Base-by-base conservation (phyloP, 23 tunicate species). In the Styela plicata region DNA sequence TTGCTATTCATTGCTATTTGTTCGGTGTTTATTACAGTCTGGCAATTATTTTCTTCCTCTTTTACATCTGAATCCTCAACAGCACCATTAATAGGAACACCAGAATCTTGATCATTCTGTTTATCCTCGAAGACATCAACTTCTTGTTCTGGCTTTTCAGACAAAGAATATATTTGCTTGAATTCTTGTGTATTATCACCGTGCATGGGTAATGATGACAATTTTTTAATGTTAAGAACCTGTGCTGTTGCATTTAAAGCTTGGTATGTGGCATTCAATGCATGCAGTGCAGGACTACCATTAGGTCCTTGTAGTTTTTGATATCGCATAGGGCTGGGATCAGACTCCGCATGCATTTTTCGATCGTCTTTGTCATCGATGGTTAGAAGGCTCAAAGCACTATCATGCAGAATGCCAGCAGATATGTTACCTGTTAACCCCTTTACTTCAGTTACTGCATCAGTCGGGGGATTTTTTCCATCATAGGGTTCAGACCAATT, bases 401-500 rank as follows among this genome's bases (percentile, higher is more conserved):
- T 44, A 21, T 33, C 34, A 28, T 34, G 77, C 34, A 22, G 16
- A 26, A 71, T 34, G 18, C 77, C 77, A n/a, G 77, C 23, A n/a
- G 77, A 71, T 5, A 34, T 21, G 20, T 16, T 34, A 7, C 71
- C 71, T 3, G 77, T 34, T 26, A 27, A 21, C 3, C 34, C 37
- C 24, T 31, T 30, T 16, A 71, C 34, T 71, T 71, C 77, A 3
- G 77, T 71, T 16, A 71, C 77, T 3, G 66, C 66, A 53, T 76
- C 81, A 17, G 66, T 76, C 16, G 81, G 27, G 18, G 81, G 81
- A 35, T 83, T 52, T 22, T 23, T 57, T n/a, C 98, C 98, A 75
- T 93, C 89, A 62, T 93, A 93, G 0, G 73, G 61, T 10, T 85
- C 88, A 2, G 92, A 88, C 98, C 98, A 93, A 22, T 80, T 83